phyloP scores from a whole-genome alignment of 2,113 vertebrate species.

The Caloenas nicobarica region DNA sequence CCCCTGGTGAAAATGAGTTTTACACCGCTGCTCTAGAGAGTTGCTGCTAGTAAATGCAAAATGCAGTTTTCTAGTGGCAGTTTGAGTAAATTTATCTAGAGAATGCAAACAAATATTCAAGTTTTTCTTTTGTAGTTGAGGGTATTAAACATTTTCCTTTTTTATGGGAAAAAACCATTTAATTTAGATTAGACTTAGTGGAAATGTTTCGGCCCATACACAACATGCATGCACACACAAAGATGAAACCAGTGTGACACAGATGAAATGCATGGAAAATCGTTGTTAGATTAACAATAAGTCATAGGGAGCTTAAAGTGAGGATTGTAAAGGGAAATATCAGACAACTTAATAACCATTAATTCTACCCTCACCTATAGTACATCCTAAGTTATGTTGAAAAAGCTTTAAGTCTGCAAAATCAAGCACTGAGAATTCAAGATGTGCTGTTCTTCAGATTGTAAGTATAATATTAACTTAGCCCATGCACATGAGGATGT shows the following conservation, averaged over 20 bases:
- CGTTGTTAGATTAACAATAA: not conserved
- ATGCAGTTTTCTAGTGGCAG: not conserved
- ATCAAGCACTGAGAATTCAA: not conserved
- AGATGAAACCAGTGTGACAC: not conserved
- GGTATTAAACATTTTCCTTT: not conserved
- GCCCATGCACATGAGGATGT: not conserved
- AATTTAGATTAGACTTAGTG: not conserved
- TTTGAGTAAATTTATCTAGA: not conserved
- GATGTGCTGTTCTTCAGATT: not conserved
- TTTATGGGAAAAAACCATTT: not conserved
- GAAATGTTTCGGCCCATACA: not conserved
- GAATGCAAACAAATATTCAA: not conserved
- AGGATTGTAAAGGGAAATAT: not conserved
- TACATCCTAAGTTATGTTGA: not conserved
- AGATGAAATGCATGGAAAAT: not conserved
- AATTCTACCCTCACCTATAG: not conserved
- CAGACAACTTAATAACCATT: not conserved
- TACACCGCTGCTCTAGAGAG: not conserved
- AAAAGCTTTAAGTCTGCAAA: not conserved
- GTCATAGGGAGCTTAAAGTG: not conserved
- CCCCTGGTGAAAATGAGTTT: too few relatives aligned
- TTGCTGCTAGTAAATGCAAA: not conserved
- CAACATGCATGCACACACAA: not conserved
- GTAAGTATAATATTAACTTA: not conserved
- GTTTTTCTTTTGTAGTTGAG: not conserved